A percentile compares a stretch with the other conserved stretches of the same genome.
These are phyloP conservation scores for Thaumetopoea pityocampa DNA, from an alignment of 1,140 invertebrate species.

Conservation along the genomic window DNA sequence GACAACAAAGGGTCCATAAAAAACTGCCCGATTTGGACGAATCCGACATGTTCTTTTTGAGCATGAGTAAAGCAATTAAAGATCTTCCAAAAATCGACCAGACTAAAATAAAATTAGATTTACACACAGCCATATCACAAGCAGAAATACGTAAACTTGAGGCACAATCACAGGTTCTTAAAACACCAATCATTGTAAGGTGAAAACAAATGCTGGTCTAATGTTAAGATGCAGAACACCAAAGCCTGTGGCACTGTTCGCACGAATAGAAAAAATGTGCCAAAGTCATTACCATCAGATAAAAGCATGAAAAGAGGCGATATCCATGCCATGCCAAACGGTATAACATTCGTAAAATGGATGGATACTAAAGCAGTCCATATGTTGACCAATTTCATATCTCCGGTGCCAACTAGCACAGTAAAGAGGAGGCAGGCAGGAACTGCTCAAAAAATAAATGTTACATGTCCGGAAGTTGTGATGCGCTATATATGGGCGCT, in stretches of 20 bases:
- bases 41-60: slow-evolving; percentile 20
- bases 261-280: slow-evolving; percentile 9
- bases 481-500: slow-evolving; percentile 22
- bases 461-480: slow-evolving; percentile 29
- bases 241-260: too few species aligned
- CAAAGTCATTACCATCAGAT: slow-evolving; percentile 13
- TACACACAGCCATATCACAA: slow-evolving; percentile 16
- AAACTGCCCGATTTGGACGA: slow-evolving; percentile 18
- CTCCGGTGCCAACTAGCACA: slow-evolving; percentile 23
- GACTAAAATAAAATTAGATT: slow-evolving; percentile 23
- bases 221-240: too few species aligned
- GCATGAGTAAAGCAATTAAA: slow-evolving; percentile 24
- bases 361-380: slow-evolving; percentile 25
- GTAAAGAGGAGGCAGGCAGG: slow-evolving; percentile 39
- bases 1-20: neutral
- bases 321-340: slow-evolving; percentile 12
- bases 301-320: slow-evolving; percentile 16
- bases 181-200: slow-evolving; percentile 8
- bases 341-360: slow-evolving; percentile 21
- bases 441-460: slow-evolving; percentile 31
- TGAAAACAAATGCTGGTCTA: too few species aligned
- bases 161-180: slow-evolving; percentile 6
- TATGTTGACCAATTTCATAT: slow-evolving; percentile 22
- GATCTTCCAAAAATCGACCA: slow-evolving; percentile 21
- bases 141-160: slow-evolving; percentile 16